Conservation (phyloP, 2,888 invertebrate species). For the Antheraea assamensis region DNA sequence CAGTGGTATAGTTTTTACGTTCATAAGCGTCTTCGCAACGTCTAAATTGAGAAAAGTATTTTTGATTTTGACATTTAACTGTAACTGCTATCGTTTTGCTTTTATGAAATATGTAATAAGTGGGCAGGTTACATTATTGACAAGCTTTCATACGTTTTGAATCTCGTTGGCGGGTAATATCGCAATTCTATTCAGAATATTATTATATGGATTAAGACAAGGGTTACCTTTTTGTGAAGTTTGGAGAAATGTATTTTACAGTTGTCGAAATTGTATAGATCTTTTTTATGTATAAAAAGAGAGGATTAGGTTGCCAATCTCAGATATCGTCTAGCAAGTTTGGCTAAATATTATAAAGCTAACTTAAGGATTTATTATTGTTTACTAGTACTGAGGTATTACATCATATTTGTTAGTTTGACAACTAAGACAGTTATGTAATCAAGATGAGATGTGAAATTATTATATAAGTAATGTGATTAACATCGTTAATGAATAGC, state of each 20-base stretch:
- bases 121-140: too few relatives aligned
- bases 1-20: too few relatives aligned
- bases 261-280: background rate
- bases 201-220: background rate
- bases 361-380: background rate
- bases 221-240: background rate
- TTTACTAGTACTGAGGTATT: background rate
- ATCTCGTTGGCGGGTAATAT: background rate
- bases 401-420: background rate
- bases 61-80: too few relatives aligned
- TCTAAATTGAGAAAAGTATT: too few relatives aligned
- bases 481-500: too few relatives aligned
- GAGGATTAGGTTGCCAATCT: slow-evolving; percentile 17
- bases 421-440: background rate
- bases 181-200: background rate
- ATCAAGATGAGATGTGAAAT: background rate
- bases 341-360: slow-evolving; percentile 6
- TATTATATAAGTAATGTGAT: background rate
- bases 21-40: too few relatives aligned
- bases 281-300: slow-evolving; percentile 15
- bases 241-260: background rate
- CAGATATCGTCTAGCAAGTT: slow-evolving; percentile 16
- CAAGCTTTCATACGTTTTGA: too few relatives aligned
- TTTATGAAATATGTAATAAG: too few relatives aligned
- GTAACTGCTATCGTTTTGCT: too few relatives aligned